phyloP scores from a whole-genome alignment of 2,113 vertebrate genomes.

The Austrofundulus limnaeus region DNA sequence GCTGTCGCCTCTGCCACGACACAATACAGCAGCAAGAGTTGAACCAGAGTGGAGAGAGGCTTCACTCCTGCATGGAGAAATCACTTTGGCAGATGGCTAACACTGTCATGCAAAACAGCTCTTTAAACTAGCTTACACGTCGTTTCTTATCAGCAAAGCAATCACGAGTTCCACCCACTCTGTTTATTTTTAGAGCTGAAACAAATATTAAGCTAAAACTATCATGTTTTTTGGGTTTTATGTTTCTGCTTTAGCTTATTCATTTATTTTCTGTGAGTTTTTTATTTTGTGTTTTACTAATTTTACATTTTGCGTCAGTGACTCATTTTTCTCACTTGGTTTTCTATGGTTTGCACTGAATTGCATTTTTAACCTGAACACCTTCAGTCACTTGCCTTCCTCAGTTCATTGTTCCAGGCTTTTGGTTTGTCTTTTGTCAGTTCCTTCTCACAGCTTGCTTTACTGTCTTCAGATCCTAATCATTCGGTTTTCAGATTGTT shows the following conservation, averaged over 20 bases:
- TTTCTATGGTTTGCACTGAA: no score
- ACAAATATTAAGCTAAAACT: neutral
- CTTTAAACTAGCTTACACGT: slow-evolving; percentile 14
- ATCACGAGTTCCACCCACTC: slow-evolving; percentile 14
- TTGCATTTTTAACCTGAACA: no score
- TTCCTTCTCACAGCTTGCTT: neutral
- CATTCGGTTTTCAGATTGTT: no score
- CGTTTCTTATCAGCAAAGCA: slow-evolving; percentile 28
- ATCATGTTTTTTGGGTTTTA: neutral
- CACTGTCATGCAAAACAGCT: slow-evolving; percentile 32
- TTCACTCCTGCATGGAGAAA: slow-evolving; percentile 34
- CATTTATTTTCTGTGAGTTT: neutral
- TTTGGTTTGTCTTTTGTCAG: no score
- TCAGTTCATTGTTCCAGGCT: no score
- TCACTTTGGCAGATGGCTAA: slow-evolving; percentile 32
- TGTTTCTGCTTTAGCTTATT: neutral
- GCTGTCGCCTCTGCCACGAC: slow-evolving; percentile 30
- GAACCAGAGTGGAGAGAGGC: slow-evolving; percentile 33
- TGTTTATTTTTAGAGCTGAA: slow-evolving; percentile 3
- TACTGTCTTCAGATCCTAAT: no score
- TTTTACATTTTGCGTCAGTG: neutral
- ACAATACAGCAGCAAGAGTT: slow-evolving; percentile 29
- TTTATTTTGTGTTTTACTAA: neutral
- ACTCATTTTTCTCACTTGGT: no score
- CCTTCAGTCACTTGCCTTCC: no score